Percentiles rank a stretch among this genome's conserved stretches.
Evolutionary conservation across 2,888 invertebrate genomes (phyloP).

Genomic region (Pristionchus maxplancki): DNA sequence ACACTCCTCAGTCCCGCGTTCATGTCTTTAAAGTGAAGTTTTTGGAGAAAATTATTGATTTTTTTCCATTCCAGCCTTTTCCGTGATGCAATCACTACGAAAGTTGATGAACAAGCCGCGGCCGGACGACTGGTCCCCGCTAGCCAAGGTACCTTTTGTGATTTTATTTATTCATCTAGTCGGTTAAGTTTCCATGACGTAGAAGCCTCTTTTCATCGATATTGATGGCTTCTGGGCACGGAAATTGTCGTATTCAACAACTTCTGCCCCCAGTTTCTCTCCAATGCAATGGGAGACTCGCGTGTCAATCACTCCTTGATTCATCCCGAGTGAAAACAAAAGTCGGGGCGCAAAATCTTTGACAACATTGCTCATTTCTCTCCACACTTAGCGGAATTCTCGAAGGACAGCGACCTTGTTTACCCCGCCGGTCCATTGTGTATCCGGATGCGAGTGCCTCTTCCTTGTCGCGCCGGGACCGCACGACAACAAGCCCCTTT

Average conservation of each 20-base stretch:
- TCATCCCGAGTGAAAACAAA: slow-evolving; percentile 5
- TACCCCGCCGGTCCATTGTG: neutral
- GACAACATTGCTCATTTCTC: neutral
- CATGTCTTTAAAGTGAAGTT: neutral
- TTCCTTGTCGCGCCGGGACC: neutral
- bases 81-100: slow-evolving; percentile 74
- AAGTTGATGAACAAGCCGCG: slow-evolving; percentile 76
- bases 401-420: neutral
- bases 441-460: neutral
- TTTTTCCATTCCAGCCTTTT: slow-evolving; percentile 15
- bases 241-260: neutral
- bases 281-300: neutral
- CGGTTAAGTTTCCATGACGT: neutral
- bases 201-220: neutral
- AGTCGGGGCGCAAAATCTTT: neutral
- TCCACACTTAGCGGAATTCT: neutral
- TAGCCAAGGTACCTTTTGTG: slow-evolving; percentile 59
- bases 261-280: neutral
- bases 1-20: neutral
- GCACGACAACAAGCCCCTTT: neutral
- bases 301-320: slow-evolving; percentile 23
- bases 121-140: slow-evolving; percentile 76
- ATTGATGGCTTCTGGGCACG: neutral
- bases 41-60: neutral
- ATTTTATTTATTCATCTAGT: neutral